Evolutionary conservation across 2,888 invertebrate genomes (phyloP).

Genomic region (Thecophora atra): DNA sequence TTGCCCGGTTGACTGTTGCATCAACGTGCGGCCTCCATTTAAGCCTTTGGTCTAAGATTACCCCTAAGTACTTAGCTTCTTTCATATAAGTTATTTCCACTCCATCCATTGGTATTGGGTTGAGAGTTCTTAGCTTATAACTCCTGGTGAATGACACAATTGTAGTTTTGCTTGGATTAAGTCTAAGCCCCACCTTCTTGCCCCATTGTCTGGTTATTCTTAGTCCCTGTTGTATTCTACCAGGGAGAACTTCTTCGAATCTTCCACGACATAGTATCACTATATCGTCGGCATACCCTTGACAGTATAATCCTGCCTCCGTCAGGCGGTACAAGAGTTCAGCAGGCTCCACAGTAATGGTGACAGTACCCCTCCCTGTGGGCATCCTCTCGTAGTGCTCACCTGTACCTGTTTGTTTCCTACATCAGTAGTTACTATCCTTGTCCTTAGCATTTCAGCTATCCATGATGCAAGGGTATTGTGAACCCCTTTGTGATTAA

Average conservation of each 20-base stretch:
- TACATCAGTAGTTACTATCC: background rate
- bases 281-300: background rate
- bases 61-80: too few species aligned
- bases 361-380: background rate
- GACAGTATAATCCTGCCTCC: background rate
- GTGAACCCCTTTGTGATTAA: background rate
- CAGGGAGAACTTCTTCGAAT: background rate
- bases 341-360: background rate
- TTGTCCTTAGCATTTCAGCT: background rate
- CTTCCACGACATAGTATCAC: background rate
- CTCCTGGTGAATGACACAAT: too few species aligned
- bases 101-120: too few species aligned
- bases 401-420: background rate
- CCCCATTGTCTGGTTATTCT: background rate
- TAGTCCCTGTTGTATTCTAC: background rate
- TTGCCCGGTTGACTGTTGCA: too few species aligned
- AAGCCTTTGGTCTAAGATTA: too few species aligned
- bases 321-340: background rate
- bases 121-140: too few species aligned
- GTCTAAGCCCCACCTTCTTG: too few species aligned
- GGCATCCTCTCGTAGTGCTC: constrained; percentile 5
- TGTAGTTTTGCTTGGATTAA: too few species aligned
- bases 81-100: too few species aligned
- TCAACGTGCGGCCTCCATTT: too few species aligned
- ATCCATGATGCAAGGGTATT: background rate